Evolutionary conservation across 2,888 invertebrate species (phyloP).

Genomic region (Euplagia quadripunctaria): DNA sequence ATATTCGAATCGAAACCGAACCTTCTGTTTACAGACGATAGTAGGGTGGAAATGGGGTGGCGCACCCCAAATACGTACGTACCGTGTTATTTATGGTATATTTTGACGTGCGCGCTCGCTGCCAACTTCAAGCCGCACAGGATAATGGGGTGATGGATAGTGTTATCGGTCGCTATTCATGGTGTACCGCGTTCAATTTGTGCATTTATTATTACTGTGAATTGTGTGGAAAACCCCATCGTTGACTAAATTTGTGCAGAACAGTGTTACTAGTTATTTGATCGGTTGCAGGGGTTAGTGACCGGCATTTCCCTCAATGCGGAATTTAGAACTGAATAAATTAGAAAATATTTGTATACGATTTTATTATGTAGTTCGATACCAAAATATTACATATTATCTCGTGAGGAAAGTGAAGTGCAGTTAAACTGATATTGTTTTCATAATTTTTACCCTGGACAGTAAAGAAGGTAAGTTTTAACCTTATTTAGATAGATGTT

Average conservation of each 20-base stretch:
- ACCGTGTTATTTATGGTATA: slow-evolving; percentile 85
- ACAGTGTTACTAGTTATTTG: slow-evolving; percentile 60
- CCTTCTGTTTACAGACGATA: slow-evolving; percentile 67
- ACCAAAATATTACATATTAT: slow-evolving; percentile 45
- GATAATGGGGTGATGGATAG: slow-evolving; percentile 86
- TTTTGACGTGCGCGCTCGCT: slow-evolving; percentile 83
- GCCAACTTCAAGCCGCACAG: slow-evolving; percentile 82
- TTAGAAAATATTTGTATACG: slow-evolving; percentile 36
- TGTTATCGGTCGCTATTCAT: slow-evolving; percentile 85
- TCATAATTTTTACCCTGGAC: slow-evolving; percentile 18
- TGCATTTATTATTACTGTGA: slow-evolving; percentile 71
- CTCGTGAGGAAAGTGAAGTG: slow-evolving; percentile 58
- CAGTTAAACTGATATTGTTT: slow-evolving; percentile 22
- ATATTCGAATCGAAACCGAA: slow-evolving; percentile 62
- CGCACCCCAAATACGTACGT: slow-evolving; percentile 74
- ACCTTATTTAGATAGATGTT: slow-evolving; percentile 16
- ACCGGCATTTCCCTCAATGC: slow-evolving; percentile 70
- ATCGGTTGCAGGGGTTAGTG: slow-evolving; percentile 43
- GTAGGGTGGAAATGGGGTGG: slow-evolving; percentile 69
- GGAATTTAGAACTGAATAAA: slow-evolving; percentile 55
- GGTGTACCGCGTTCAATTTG: slow-evolving; percentile 74
- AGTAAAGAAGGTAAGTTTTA: slow-evolving; percentile 44
- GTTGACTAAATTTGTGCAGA: slow-evolving; percentile 55
- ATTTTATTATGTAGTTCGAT: slow-evolving; percentile 36
- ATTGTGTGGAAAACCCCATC: slow-evolving; percentile 71